phyloP scores from a whole-genome alignment of 2,888 invertebrate genomes.

The Phorcus lineatus region DNA sequence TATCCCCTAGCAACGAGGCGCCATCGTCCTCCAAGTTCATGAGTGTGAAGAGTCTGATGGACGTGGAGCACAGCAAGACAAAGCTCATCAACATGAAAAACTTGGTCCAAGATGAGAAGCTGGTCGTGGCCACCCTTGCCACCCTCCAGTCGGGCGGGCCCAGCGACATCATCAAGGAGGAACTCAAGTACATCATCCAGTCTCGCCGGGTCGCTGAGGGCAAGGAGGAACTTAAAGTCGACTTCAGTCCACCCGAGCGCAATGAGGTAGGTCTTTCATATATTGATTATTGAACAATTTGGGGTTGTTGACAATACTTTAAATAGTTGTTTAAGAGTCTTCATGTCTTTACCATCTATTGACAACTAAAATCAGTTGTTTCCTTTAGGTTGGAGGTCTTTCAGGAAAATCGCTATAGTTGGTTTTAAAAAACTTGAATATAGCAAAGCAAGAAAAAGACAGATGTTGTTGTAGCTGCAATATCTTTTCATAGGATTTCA shows the following conservation, averaged over 20 bases:
- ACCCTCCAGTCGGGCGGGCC: slow-evolving; percentile 50
- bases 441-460: too few species aligned
- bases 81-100: slow-evolving; percentile 22
- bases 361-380: too few species aligned
- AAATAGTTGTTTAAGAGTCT: too few species aligned
- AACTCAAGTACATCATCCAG: slow-evolving; percentile 58
- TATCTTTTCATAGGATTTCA: too few species aligned
- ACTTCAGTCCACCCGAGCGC: slow-evolving; percentile 44
- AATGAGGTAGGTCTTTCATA: slow-evolving; percentile 34
- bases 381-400: too few species aligned
- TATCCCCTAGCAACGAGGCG: background rate
- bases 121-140: slow-evolving; percentile 52
- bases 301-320: too few species aligned
- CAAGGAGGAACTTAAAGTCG: slow-evolving; percentile 56
- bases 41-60: background rate
- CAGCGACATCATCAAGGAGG: slow-evolving; percentile 58
- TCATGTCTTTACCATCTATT: too few species aligned
- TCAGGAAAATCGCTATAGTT: too few species aligned
- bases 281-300: too few species aligned
- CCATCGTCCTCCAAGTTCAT: background rate
- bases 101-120: slow-evolving; percentile 46
- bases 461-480: too few species aligned
- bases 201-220: slow-evolving; percentile 56
- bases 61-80: background rate
- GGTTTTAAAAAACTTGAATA: too few species aligned